Evolutionary conservation across 92 coral and sea anemone genomes (phyloP), one percentile per base, ranked within the genome.

Genomic region (Virgularia gustaviana): DNA sequence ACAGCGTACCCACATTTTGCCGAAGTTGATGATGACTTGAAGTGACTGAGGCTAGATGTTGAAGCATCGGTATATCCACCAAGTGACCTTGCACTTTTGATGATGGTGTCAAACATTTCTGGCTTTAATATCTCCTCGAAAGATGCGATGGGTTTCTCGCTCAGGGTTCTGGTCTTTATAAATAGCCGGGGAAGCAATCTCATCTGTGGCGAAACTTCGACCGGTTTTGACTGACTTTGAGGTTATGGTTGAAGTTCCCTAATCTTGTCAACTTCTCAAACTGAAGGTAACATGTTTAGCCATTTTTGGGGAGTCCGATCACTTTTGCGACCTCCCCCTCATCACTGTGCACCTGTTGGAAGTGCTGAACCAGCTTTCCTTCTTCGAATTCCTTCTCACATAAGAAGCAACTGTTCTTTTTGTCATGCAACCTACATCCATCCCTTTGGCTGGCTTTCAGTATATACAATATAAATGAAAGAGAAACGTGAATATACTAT

Each of bases 221-320:
- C 34, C 20, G 63, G 31, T 27, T 56, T 56, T 25, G 31, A 5
- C 20, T 3, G 4, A 56, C 63, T 56, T 56, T 56, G 2, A 56
- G 5, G 28, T 56, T 56, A 19, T 56, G 63, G 16, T 56, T 56
- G 34, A 56, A 56, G 33, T 56, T 56, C 4, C 63, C 63, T 15
- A 56, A 20, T 25, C 34, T 56, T 4, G 4, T 19, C 33, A 56
- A 6, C 33, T 56, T 56, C 6, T 11, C 63, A 5, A 56, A 19
- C 32, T 6, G 9, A 2, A 2, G 7, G 20, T 56, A 2, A 4
- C 63, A 6, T 22, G 4, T 3, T 19, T 56, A 20, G 33, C 28
- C 63, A 39, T 39, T 39, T 39, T n/a, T n/a, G n/a, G n/a, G 56
- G 56, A 49, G 56, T 20, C 7, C 6, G 5, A 16, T 6, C 4